These are phyloP conservation scores for Patella depressa DNA, from an alignment of 2,888 invertebrate genomes.

Conservation along the genomic window DNA sequence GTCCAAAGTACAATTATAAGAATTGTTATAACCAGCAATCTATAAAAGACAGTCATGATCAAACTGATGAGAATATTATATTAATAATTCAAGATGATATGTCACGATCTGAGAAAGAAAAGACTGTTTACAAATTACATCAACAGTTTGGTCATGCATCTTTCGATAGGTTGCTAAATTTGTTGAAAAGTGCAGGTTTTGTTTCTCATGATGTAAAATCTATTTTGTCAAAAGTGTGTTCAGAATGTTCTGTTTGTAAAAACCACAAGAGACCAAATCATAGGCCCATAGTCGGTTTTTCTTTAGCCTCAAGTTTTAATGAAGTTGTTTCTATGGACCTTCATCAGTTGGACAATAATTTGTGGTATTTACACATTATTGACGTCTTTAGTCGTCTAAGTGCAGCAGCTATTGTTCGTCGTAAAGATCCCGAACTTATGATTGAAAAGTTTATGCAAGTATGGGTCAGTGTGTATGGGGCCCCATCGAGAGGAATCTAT, in stretches of 20 bases:
- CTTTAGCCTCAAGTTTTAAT: too few relatives aligned
- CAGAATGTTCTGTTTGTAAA: slow-evolving; percentile 27
- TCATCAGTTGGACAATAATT: background rate
- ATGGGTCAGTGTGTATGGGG: background rate
- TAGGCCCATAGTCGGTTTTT: slow-evolving; percentile 14
- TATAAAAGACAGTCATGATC: too few relatives aligned
- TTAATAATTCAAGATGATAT: too few relatives aligned
- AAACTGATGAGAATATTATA: too few relatives aligned
- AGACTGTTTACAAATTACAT: slow-evolving; percentile 35
- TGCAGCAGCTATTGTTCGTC: slow-evolving; percentile 17
- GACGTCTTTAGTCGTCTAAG: slow-evolving; percentile 12
- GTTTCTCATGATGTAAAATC: slow-evolving; percentile 22
- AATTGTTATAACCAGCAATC: too few relatives aligned
- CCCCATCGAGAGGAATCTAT: slow-evolving; percentile 6
- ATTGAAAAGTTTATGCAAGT: background rate
- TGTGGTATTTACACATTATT: slow-evolving; percentile 23
- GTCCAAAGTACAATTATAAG: too few relatives aligned
- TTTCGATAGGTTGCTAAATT: slow-evolving; percentile 27
- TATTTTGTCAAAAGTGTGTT: slow-evolving; percentile 21
- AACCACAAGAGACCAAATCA: slow-evolving; percentile 6
- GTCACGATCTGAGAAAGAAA: background rate
- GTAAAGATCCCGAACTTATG: background rate
- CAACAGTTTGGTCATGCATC: slow-evolving; percentile 45
- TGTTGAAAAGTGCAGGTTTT: slow-evolving; percentile 36
- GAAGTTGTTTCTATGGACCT: too few relatives aligned